These are phyloP conservation scores for Endotricha flammealis DNA, from an alignment of 2,888 invertebrate genomes.

Conservation along the genomic window DNA sequence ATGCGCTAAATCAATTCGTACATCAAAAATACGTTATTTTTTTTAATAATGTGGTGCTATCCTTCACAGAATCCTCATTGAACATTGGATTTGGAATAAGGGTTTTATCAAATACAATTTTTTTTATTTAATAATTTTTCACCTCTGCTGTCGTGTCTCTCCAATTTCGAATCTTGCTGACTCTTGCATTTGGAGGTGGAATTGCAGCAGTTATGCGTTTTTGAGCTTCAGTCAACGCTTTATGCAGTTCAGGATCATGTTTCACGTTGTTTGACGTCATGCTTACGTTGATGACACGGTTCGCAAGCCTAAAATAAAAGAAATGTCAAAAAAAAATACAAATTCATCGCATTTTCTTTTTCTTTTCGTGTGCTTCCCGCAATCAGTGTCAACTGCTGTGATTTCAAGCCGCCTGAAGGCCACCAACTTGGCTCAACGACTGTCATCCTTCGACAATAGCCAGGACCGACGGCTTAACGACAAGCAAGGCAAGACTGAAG, in stretches of 20 bases:
- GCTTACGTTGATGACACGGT: conserved; percentile 95
- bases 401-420: too few species aligned
- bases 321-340: too few species aligned
- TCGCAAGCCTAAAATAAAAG: conserved; percentile 86
- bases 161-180: conserved; percentile 80
- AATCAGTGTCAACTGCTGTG: neutral
- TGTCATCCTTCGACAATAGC: too few species aligned
- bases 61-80: too few species aligned
- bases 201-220: conserved; percentile 87
- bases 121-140: neutral
- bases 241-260: conserved; percentile 92
- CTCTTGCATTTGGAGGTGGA: conserved; percentile 87
- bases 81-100: neutral
- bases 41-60: too few species aligned
- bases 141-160: conserved; percentile 82
- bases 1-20: too few species aligned
- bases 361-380: too few species aligned
- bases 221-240: conserved; percentile 88
- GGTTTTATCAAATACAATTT: neutral
- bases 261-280: conserved; percentile 78
- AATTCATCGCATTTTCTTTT: too few species aligned
- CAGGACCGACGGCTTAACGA: too few species aligned
- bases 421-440: too few species aligned
- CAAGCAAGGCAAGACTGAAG: too few species aligned
- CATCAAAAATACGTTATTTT: too few species aligned